A percentile compares a stretch with the other conserved stretches of the same genome.
These are phyloP conservation scores for Pimpla rufipes DNA, from an alignment of 2,888 invertebrate species.

Conservation along the genomic window DNA sequence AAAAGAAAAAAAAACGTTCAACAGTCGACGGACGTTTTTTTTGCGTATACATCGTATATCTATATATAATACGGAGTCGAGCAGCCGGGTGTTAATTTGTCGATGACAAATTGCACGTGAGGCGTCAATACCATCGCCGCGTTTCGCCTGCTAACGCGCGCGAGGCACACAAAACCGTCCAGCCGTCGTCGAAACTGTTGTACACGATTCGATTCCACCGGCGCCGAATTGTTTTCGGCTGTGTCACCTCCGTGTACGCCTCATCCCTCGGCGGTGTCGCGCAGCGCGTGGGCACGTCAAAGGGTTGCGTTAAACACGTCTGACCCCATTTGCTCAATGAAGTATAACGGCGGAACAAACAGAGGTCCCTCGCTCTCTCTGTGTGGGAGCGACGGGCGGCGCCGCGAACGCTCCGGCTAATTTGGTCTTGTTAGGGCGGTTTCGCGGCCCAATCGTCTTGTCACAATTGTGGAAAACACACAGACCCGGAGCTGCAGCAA, in stretches of 20 bases:
- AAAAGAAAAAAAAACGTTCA: no score
- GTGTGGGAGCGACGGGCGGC: background rate
- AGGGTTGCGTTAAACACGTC: constrained; percentile 49
- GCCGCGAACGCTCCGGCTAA: constrained; percentile 4
- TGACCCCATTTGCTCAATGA: constrained; percentile 33
- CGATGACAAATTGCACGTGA: constrained; percentile 31
- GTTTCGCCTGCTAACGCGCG: background rate
- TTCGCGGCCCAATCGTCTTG: background rate
- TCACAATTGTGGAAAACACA: background rate
- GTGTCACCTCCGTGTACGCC: constrained; percentile 3
- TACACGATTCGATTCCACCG: background rate
- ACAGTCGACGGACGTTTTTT: no score
- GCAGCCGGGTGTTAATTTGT: constrained; percentile 44
- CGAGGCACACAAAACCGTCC: background rate
- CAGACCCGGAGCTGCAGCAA: background rate
- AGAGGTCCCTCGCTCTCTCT: background rate
- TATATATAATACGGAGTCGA: constrained; percentile 10
- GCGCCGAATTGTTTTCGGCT: constrained; percentile 46
- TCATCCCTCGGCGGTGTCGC: background rate
- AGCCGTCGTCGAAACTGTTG: background rate
- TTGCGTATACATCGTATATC: constrained; percentile 5
- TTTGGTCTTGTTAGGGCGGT: constrained; percentile 38
- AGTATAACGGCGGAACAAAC: constrained; percentile 43
- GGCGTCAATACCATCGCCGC: background rate
- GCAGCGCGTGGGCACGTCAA: constrained; percentile 49